phyloP scores from a whole-genome alignment of 2,797 vertebrate species.

The Anolis apletophallus region DNA sequence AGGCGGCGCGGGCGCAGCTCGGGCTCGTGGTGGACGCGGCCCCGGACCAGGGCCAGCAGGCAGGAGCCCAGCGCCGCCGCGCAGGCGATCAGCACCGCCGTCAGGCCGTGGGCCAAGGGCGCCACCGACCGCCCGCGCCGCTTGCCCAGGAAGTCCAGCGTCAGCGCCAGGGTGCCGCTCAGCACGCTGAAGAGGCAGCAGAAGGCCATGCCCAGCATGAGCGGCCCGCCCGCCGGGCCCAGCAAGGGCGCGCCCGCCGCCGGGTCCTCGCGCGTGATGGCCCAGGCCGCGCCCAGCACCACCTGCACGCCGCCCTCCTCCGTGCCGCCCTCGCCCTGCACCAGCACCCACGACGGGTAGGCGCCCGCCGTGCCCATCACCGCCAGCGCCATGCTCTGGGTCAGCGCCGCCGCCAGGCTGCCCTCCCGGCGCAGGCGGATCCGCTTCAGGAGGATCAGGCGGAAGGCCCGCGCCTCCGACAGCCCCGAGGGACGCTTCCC shows the following conservation, averaged over 20 bases:
- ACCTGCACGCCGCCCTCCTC: accelerated
- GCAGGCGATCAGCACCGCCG: background rate
- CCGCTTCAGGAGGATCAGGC: background rate
- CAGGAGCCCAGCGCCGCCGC: background rate
- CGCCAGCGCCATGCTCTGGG: slow-evolving; percentile 27
- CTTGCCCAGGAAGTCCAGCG: slow-evolving; percentile 4
- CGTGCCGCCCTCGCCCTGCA: background rate
- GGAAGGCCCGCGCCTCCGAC: background rate
- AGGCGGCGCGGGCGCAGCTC: background rate
- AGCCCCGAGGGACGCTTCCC: too few relatives aligned
- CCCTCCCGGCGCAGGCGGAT: background rate
- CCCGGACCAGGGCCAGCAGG: background rate
- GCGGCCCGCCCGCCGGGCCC: accelerated
- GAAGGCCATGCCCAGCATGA: background rate
- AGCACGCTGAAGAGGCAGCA: slow-evolving; percentile 15
- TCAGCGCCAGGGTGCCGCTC: background rate
- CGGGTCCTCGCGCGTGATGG: background rate
- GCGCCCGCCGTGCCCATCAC: slow-evolving; percentile 26
- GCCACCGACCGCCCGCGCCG: too few relatives aligned
- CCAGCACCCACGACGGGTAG: slow-evolving; percentile 46
- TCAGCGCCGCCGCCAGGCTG: slow-evolving; percentile 36
- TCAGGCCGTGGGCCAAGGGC: background rate
- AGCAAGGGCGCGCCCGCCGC: background rate
- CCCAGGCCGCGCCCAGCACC: background rate
- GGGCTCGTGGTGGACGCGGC: background rate